phyloP scores from a whole-genome alignment of 23 tunicate genomes.

The Halocynthia roretzi region DNA sequence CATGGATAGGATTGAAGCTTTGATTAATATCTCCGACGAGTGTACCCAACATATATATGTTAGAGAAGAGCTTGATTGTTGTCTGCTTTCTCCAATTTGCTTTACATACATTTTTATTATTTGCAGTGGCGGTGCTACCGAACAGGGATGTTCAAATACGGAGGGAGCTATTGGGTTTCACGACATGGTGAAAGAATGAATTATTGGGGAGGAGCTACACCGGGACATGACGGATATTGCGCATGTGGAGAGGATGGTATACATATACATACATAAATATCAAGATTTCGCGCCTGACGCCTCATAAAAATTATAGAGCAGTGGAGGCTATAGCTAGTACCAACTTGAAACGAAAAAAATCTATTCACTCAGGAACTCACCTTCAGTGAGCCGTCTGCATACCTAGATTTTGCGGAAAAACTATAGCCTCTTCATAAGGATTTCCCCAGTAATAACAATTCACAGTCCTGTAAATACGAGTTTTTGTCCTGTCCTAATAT shows the following conservation, averaged over 20 bases:
- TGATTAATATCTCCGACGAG: slow-evolving; percentile 1
- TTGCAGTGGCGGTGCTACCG: slow-evolving; percentile 1
- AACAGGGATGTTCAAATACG: background rate
- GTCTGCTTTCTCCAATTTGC: no score
- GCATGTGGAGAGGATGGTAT: slow-evolving; percentile 5
- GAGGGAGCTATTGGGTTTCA: slow-evolving; percentile 3
- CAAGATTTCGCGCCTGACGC: no score
- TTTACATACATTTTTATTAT: background rate
- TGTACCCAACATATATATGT: background rate
- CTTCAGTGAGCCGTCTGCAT: no score
- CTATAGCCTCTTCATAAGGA: no score
- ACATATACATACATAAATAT: background rate
- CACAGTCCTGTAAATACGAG: no score
- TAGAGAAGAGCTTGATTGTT: no score
- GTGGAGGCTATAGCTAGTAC: background rate
- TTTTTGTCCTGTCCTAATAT: no score
- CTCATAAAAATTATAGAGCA: no score
- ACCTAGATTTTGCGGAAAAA: no score
- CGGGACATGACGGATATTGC: slow-evolving; percentile 2
- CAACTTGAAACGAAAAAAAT: no score
- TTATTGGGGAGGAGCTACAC: slow-evolving; percentile 10
- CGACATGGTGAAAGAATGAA: slow-evolving; percentile 9
- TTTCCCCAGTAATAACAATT: no score
- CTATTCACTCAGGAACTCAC: no score
- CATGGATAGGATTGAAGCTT: background rate